Base-by-base conservation (phyloP, 2,113 vertebrate genomes). In the Dasyurus viverrinus region DNA sequence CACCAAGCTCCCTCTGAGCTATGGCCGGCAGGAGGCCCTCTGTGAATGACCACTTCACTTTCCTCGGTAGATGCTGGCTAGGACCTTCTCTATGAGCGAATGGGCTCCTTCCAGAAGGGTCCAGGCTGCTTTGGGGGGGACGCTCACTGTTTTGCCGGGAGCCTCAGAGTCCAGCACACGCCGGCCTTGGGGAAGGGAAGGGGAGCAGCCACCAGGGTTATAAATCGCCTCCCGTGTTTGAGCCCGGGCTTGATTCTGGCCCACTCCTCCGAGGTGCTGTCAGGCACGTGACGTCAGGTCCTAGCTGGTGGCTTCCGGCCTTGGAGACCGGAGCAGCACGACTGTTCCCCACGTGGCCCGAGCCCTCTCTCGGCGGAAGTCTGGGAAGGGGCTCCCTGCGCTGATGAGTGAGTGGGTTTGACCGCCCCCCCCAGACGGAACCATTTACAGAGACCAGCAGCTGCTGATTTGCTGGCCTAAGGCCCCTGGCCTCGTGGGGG, bases 401-500 rank as follows among this genome's bases (percentile, higher is more conserved):
- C 91, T 8, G 0, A 95, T 97, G 97, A 6, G 76, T 98, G 98
- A 98, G 98, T 89, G 95, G 97, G 94, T 95, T 96, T 94, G 96
- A 96, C 97, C 95, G n/a, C 54, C 90, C 89, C 14, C 47, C 47
- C 47, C 47, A 4, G 47, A 47, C 47, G 2, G 4, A 47, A 90
- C 94, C 98, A 98, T 98, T 98, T 98, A 98, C 98, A 95, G 98
- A 98, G 98, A 92, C 97, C 96, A 84, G 96, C 98, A 94, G 90
- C 97, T 47, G 96, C 93, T 48, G 48, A 48, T 48, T 97, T 76
- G 90, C 96, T 6, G 97, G 98, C 96, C 94, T 10, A 2, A 0
- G 0, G 68, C 89, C 52, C 92, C 8, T 0, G 2, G 47, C 47
- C 47, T 47, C 47, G 4, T 4, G 2, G 47, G 47, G 47, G 47